Conservation (phyloP, 2,888 invertebrate species). For the Liopterus haemorrhoidalis region DNA sequence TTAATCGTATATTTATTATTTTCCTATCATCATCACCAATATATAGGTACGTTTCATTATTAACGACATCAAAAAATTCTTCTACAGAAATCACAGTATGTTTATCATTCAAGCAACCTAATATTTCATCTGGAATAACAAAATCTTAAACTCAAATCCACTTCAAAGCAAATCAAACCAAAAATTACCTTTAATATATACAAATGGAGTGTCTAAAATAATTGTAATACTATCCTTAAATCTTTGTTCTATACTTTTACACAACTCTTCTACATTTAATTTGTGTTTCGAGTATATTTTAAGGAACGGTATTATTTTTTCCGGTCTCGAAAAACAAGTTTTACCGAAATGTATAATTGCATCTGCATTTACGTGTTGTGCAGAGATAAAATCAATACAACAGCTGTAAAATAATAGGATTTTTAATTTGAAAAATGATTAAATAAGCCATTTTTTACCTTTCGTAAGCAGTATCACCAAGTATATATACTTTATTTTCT, state of each 20-base stretch:
- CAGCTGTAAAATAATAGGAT: conserved; percentile 56
- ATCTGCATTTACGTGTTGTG: conserved; percentile 80
- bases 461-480: conserved; percentile 89
- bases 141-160: conserved; percentile 26
- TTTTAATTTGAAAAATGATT: conserved; percentile 10
- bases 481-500: conserved; percentile 64
- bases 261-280: conserved; percentile 50
- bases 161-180: neutral
- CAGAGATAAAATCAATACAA: conserved; percentile 84
- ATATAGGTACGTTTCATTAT: conserved; percentile 49
- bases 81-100: conserved; percentile 16
- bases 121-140: conserved; percentile 39
- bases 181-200: conserved; percentile 53
- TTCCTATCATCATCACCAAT: conserved; percentile 50
- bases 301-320: conserved; percentile 65
- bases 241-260: conserved; percentile 38
- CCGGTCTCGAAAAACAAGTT: conserved; percentile 73
- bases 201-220: conserved; percentile 63
- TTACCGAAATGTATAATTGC: conserved; percentile 88
- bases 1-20: conserved; percentile 48
- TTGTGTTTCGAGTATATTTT: conserved; percentile 62
- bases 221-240: conserved; percentile 49
- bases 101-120: conserved; percentile 1
- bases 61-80: conserved; percentile 32
- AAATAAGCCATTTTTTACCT: conserved; percentile 54